Percentiles rank a stretch among this genome's conserved stretches.
Evolutionary conservation across 1,140 invertebrate species (phyloP).

Genomic region (Drepana arcuata): DNA sequence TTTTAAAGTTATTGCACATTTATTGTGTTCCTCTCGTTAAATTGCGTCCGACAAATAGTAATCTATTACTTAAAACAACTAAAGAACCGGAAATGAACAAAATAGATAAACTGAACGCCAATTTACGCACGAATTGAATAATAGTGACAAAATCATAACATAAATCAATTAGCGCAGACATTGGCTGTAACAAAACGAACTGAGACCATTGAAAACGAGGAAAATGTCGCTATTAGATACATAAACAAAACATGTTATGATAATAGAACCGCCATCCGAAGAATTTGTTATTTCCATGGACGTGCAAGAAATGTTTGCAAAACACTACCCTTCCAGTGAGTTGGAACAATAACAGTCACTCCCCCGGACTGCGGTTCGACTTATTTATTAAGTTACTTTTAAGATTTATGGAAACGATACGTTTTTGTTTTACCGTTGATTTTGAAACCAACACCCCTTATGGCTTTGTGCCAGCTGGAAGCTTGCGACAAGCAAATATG

Average conservation of each 20-base stretch:
- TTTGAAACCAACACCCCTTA: slow-evolving; percentile 66
- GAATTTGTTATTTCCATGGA: slow-evolving; percentile 39
- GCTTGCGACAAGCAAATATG: slow-evolving; percentile 36
- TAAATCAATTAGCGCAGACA: slow-evolving; percentile 41
- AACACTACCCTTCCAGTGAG: slow-evolving; percentile 52
- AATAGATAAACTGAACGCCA: slow-evolving; percentile 1
- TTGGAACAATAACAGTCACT: slow-evolving; percentile 52
- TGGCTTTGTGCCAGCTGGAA: slow-evolving; percentile 65
- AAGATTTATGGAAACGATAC: slow-evolving; percentile 66
- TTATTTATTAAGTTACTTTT: slow-evolving; percentile 47
- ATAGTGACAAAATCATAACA: slow-evolving; percentile 29
- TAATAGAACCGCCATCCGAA: slow-evolving; percentile 58
- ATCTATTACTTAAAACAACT: no score
- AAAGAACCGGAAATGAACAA: slow-evolving; percentile 17
- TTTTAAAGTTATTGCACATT: no score
- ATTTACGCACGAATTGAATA: no score
- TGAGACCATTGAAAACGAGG: slow-evolving; percentile 39
- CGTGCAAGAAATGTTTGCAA: slow-evolving; percentile 57
- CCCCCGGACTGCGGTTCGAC: slow-evolving; percentile 33
- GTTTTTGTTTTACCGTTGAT: slow-evolving; percentile 53
- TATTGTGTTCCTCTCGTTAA: no score
- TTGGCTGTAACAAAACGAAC: no score
- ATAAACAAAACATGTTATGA: slow-evolving; percentile 67
- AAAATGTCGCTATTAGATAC: slow-evolving; percentile 50
- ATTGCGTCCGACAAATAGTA: no score